phyloP scores from a whole-genome alignment of 2,797 vertebrate genomes.

The Molossus molossus region DNA sequence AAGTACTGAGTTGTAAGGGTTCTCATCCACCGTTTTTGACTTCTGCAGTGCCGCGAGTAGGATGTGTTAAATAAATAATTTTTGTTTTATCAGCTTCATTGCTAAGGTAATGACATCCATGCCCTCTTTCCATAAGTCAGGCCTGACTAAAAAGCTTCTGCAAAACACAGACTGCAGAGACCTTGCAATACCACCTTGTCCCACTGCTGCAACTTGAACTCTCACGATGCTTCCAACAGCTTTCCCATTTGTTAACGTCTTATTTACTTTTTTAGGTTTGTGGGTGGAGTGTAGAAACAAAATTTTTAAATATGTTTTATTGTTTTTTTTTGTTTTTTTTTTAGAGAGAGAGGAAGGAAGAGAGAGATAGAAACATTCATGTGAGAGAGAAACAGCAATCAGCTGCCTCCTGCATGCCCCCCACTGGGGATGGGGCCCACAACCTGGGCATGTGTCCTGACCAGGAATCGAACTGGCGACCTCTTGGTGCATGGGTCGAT shows the following conservation, averaged over 20 bases:
- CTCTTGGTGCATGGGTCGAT: no score
- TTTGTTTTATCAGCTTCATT: slow-evolving; percentile 9
- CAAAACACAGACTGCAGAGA: neutral
- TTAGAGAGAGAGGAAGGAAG: no score
- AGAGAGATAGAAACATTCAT: no score
- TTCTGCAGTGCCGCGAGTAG: neutral
- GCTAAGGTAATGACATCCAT: neutral
- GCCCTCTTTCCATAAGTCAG: neutral
- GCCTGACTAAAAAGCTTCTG: neutral
- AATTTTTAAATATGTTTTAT: neutral
- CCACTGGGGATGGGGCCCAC: no score
- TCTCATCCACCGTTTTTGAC: neutral
- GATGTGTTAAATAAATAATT: neutral
- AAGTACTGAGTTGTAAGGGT: neutral
- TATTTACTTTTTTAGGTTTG: neutral
- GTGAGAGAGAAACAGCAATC: no score
- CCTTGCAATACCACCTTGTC: neutral
- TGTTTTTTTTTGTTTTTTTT: no score
- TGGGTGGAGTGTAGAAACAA: neutral
- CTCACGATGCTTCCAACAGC: neutral
- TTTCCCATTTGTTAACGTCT: neutral
- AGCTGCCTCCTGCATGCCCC: no score
- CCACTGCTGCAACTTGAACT: neutral
- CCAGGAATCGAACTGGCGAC: no score
- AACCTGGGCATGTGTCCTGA: no score